Evolutionary conservation across 2,888 invertebrate species (phyloP).

Genomic region (Argyra leucocephala): DNA sequence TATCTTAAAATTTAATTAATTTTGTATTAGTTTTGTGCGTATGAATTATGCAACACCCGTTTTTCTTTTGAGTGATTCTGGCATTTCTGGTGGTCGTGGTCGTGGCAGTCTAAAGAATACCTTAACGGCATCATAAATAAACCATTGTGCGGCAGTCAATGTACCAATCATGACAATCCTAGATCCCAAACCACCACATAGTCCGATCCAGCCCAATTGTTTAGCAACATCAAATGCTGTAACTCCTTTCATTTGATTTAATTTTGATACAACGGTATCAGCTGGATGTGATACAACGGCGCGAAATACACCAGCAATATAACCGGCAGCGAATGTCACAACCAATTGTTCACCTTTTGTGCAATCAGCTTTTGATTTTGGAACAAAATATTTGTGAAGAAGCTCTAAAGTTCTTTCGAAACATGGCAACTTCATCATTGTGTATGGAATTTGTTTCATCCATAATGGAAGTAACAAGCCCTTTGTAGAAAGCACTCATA

Average conservation of each 20-base stretch:
- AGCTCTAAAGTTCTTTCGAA: too few species aligned
- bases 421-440: too few species aligned
- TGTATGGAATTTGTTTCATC: constrained; percentile 46
- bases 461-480: constrained; percentile 76
- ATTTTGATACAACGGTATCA: constrained; percentile 79
- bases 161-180: constrained; percentile 96
- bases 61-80: too few species aligned
- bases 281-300: constrained; percentile 85
- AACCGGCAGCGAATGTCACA: constrained; percentile 78
- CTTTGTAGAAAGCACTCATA: constrained; percentile 77
- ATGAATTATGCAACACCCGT: too few species aligned
- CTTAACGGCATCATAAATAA: constrained; percentile 93
- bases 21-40: too few species aligned
- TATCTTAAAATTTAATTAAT: too few species aligned
- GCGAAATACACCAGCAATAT: constrained; percentile 87
- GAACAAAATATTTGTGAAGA: constrained; percentile 64
- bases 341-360: constrained; percentile 68
- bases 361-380: constrained; percentile 72
- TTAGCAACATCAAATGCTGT: too few species aligned
- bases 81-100: too few species aligned
- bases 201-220: too few species aligned
- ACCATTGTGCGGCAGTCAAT: too few species aligned
- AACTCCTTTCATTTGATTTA: constrained; percentile 68
- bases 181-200: too few species aligned
- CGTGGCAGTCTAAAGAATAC: constrained; percentile 67